A percentile compares a stretch with the other conserved stretches of the same genome.
Evolutionary conservation across 2,113 vertebrate genomes (phyloP).

Genomic region (Columba livia): DNA sequence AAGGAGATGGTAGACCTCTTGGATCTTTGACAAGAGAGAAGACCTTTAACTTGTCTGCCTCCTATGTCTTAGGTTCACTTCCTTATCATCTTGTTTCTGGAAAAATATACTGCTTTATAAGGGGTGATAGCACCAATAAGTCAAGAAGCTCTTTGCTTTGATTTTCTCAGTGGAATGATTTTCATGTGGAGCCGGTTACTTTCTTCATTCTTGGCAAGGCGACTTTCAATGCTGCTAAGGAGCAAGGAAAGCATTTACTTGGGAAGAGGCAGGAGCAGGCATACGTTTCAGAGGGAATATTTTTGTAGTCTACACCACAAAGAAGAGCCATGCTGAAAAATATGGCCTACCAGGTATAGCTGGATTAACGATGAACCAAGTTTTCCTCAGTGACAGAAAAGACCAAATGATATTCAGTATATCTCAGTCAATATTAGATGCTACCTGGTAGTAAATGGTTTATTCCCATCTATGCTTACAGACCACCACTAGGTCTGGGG

Average conservation of each 20-base stretch:
- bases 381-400: background rate
- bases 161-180: background rate
- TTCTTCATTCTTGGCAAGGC: background rate
- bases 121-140: background rate
- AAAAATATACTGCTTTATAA: conserved; percentile 1
- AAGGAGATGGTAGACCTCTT: background rate
- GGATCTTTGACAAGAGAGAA: background rate
- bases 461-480: background rate
- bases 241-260: background rate
- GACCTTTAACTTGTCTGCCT: background rate
- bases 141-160: background rate
- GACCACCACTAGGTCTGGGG: background rate
- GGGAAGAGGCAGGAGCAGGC: background rate
- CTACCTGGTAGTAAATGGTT: background rate
- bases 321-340: background rate
- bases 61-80: background rate
- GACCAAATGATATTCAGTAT: background rate
- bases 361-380: background rate
- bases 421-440: background rate
- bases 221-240: background rate
- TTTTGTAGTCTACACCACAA: background rate
- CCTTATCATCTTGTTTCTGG: conserved; percentile 1
- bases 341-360: background rate
- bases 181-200: background rate
- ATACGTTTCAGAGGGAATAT: background rate